Base-by-base conservation (phyloP, 2,888 invertebrate genomes). In the Drosophila acutilabella region DNA sequence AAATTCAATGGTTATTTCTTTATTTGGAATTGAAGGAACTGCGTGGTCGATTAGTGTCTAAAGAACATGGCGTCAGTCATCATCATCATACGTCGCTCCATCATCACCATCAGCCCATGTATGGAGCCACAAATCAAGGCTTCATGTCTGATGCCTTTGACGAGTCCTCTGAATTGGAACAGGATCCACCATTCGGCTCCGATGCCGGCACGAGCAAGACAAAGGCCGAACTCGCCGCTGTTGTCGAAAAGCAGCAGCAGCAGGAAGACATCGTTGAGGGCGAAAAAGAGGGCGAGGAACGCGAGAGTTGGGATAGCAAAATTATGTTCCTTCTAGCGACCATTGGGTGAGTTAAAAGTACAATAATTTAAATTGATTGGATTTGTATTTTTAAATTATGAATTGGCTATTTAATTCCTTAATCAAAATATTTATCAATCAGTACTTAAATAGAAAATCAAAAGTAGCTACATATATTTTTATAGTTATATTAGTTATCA, bases 221-320 rank as follows among this genome's bases (percentile, higher is more conserved):
- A 91, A 93, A 91, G 91, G 81, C 85, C 14, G 86, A 88, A 20
- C 44, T 90, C 59, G 65, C 76, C 26, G 80, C 72, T 14, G 60
- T 44, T 13, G 82, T 65, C 0, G 53, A 72, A 10, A 80, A 69
- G 26, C 81, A 57, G 76, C 74, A 78, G 56, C 89, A 89, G 36
- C 36, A 36, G 13, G 13, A 36, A 65, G 92, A 92, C 57, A 94
- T 95, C 73, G 95, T 95, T 71, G 95, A 95, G 2, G 96, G 95
- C 90, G 96, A 95, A 18, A 95, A 93, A 8, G 96, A 95, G 78
- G 90, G 91, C 2, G 95, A 94, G 41, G 97, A 96, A 81, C 93
- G 98, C 45, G 98, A 98, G 92, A 97, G 97, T 50, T 98, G 98
- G 98, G 98, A 98, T 92, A 97, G 96, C 92, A 98, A 98, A 92